Conservation (phyloP, 1,140 invertebrate species). For the Bombus difficillimus region DNA sequence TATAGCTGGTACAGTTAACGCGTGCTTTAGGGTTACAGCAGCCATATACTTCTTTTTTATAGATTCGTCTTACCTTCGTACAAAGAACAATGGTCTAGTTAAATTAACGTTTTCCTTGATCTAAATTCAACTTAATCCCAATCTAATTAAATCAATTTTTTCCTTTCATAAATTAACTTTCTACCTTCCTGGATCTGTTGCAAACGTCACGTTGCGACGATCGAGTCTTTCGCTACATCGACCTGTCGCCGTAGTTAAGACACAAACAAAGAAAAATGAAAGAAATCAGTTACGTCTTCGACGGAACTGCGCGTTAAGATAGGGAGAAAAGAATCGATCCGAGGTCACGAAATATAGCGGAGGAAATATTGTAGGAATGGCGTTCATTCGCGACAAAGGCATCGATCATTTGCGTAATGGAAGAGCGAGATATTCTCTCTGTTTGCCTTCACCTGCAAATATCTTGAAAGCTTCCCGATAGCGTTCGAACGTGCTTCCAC, state of each 20-base stretch:
- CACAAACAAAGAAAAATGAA: background rate
- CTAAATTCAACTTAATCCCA: no score
- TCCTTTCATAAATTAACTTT: background rate
- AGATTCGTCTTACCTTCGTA: no score
- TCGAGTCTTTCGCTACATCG: no score
- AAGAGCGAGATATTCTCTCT: constrained; percentile 28
- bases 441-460: constrained; percentile 32
- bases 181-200: background rate
- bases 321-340: constrained; percentile 2
- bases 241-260: no score
- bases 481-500: constrained; percentile 2
- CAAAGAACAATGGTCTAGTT: no score
- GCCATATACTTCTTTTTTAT: no score
- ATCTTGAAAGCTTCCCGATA: constrained; percentile 36
- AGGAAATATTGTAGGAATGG: constrained; percentile 4
- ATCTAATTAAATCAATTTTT: no score
- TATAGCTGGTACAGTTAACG: no score
- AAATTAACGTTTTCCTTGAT: background rate
- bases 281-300: background rate
- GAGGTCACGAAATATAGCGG: background rate
- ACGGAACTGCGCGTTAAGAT: background rate
- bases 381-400: constrained; percentile 23
- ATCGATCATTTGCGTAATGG: constrained; percentile 37
- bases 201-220: background rate
- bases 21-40: no score